Evolutionary conservation across 1,140 invertebrate genomes (phyloP).

Genomic region (Aphis gossypii): DNA sequence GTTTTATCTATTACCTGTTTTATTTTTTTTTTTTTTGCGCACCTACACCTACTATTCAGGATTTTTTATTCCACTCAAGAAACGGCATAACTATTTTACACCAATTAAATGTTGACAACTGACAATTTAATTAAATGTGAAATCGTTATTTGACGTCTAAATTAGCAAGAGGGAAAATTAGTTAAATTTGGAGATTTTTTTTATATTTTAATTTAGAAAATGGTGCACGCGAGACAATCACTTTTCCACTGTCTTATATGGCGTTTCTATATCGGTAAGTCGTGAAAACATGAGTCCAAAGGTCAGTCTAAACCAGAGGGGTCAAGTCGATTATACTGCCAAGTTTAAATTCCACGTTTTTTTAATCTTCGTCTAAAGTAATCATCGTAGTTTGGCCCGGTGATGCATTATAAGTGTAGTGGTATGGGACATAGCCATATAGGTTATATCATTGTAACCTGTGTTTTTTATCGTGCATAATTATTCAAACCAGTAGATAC

Average conservation of each 20-base stretch:
- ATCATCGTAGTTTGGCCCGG: background rate
- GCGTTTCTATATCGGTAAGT: background rate
- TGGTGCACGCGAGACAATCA: background rate
- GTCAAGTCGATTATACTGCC: background rate
- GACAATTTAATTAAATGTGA: background rate
- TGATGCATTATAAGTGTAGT: background rate
- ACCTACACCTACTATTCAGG: background rate
- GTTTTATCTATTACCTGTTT: background rate
- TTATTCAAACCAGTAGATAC: background rate
- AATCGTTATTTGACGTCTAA: background rate
- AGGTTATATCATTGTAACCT: background rate
- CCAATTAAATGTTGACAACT: background rate
- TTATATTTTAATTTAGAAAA: background rate
- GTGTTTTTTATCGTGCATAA: background rate
- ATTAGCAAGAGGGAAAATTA: background rate
- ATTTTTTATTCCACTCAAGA: background rate
- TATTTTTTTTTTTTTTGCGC: background rate
- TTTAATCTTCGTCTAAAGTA: background rate
- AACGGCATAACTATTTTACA: background rate
- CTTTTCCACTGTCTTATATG: background rate
- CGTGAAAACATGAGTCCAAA: background rate
- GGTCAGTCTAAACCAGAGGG: background rate
- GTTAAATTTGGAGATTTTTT: background rate
- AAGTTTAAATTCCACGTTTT: background rate
- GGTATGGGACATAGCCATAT: background rate